Percentiles rank a stretch among this genome's conserved stretches.
Conservation (phyloP, 2,797 vertebrate species). For the Pangasius djambal region DNA sequence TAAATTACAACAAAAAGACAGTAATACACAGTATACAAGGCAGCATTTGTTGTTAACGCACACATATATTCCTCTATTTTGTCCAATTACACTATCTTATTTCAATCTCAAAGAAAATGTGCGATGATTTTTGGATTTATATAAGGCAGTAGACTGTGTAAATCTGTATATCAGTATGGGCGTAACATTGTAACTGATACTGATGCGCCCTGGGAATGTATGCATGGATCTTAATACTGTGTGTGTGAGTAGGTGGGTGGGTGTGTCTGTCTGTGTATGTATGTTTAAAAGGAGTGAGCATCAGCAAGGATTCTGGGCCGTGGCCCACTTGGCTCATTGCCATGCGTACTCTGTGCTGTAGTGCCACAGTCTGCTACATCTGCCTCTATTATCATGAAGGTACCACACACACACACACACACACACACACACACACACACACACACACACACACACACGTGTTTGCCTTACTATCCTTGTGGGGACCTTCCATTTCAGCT, state of each 20-base stretch:
- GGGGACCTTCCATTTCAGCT: neutral
- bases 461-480: neutral
- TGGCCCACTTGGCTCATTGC: constrained; percentile 63
- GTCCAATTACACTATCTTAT: neutral
- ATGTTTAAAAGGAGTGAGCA: constrained; percentile 11
- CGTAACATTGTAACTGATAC: neutral
- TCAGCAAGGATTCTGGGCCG: constrained; percentile 52
- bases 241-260: neutral
- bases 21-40: neutral
- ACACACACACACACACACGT: constrained; percentile 19
- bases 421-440: constrained; percentile 24
- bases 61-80: neutral
- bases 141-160: neutral
- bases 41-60: neutral
- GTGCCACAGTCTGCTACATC: constrained; percentile 34
- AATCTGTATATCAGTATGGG: neutral
- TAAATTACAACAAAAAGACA: neutral
- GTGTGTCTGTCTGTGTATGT: constrained; percentile 20
- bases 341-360: constrained; percentile 33
- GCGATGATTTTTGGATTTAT: neutral
- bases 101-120: neutral
- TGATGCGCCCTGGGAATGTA: neutral
- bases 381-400: constrained; percentile 38
- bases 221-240: neutral
- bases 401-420: neutral